Evolutionary conservation across 2,888 invertebrate species (phyloP).

Genomic region (Myathropa florea): DNA sequence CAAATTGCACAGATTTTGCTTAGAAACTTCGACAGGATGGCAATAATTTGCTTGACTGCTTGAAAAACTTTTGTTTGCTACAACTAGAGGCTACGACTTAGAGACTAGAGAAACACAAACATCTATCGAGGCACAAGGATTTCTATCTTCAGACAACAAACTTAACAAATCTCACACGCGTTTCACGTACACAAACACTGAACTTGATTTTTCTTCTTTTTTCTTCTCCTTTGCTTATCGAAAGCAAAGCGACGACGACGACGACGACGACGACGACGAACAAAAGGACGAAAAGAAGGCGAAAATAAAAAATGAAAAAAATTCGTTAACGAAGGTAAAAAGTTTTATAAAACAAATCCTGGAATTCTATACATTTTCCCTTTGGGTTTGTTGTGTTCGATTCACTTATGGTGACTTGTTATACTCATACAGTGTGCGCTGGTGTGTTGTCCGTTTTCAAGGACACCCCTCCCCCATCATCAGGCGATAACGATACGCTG

Average conservation of each 20-base stretch:
- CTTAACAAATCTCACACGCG: not conserved
- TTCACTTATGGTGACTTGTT: not conserved
- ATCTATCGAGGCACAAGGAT: constrained; percentile 38
- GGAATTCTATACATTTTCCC: constrained; percentile 24
- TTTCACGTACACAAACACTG: not conserved
- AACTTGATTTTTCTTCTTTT: not conserved
- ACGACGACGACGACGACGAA: not conserved
- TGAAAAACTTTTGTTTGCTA: not conserved
- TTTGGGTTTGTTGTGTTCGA: not conserved
- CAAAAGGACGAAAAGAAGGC: not conserved
- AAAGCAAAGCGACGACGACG: no score
- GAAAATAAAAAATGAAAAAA: not conserved
- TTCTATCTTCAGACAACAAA: not conserved
- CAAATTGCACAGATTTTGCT: constrained; percentile 69
- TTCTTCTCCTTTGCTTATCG: no score
- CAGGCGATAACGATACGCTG: constrained; percentile 57
- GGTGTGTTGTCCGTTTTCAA: constrained; percentile 53
- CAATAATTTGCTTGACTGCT: constrained; percentile 31
- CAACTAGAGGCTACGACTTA: not conserved
- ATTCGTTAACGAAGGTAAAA: not conserved
- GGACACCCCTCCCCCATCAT: constrained; percentile 49
- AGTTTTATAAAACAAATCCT: constrained; percentile 14
- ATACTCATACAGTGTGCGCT: not conserved
- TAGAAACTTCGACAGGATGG: constrained; percentile 68
- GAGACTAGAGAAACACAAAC: not conserved